Evolutionary conservation across 2,888 invertebrate genomes (phyloP), one percentile per base, ranked within the genome.

Genomic region (Oxycera nigricornis): DNA sequence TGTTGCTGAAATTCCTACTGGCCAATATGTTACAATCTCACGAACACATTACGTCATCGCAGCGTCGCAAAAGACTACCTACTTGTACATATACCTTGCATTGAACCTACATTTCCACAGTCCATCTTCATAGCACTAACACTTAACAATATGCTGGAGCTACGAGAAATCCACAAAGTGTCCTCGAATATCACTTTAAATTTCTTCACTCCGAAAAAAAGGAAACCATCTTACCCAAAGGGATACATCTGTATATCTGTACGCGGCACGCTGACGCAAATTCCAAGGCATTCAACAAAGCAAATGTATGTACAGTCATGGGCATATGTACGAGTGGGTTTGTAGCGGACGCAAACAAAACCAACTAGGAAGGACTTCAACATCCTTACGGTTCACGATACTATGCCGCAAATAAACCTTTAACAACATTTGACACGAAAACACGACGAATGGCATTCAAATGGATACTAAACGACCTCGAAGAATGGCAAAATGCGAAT

Each of bases 391-490:
- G 68, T 28, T 50, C 28, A 28, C 68, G 50, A 68, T 52, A 26
- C 50, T 30, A 28, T 28, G 52, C 68, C 50, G 68, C 68, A 50
- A 68, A 46, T 52, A 68, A 68, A 52, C 52, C 68, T 68, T 68
- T 68, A 52, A 68, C 68, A 68, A 68, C 50, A 68, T 46, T 52
- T 68, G 68, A 52, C 52, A 68, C 68, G 68, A 52, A 68, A 52
- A 68, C 50, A 68, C 52, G 68, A 68, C 31, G 68, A 50, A 68
- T 68, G 50, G 50, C 68, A 52, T 68, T 52, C 52, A 52, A 68
- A 68, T 65, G 65, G 65, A 65, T 65, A 41, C 65, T 65, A 65
- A 65, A 65, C 65, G 65, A 65, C 41, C 39, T 62, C 62, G 14
- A 62, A 62, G 62, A 62, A 62, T 62, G 39, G 59, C 7, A 30